Percentiles rank a stretch among this genome's conserved stretches.
phyloP scores from a whole-genome alignment of 2,113 vertebrate species.

The Solenodon paradoxus region DNA sequence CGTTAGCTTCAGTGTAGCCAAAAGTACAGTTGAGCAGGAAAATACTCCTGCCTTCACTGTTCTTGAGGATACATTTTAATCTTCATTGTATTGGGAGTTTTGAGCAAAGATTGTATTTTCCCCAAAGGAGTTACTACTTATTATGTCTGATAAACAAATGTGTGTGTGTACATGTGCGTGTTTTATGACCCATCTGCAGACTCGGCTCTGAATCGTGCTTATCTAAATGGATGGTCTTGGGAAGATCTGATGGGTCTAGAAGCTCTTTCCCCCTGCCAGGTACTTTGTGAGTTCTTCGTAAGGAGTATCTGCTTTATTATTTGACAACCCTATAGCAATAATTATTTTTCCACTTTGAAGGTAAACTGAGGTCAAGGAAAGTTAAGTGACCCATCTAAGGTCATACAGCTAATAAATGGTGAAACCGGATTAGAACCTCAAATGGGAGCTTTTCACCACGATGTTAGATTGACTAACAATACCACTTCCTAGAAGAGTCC shows the following conservation, averaged over 20 bases:
- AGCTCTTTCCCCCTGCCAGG: background rate
- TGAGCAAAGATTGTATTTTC: conserved; percentile 39
- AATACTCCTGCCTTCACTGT: conserved; percentile 36
- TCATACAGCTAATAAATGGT: background rate
- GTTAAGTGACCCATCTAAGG: background rate
- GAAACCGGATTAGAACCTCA: background rate
- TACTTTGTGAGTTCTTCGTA: background rate
- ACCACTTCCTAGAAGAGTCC: background rate
- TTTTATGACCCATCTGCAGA: background rate
- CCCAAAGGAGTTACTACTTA: background rate
- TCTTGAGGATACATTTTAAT: conserved; percentile 51
- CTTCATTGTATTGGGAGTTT: conserved; percentile 60
- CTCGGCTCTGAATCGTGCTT: background rate
- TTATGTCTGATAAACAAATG: background rate
- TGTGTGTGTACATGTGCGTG: background rate
- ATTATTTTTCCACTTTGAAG: background rate
- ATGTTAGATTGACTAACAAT: background rate
- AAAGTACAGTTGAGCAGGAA: conserved; percentile 12
- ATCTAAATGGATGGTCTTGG: background rate
- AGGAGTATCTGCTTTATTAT: background rate
- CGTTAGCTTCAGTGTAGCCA: conserved; percentile 2
- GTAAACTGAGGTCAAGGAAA: background rate
- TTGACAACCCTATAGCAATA: background rate
- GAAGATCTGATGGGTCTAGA: no score
- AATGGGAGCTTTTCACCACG: background rate